Evolutionary conservation across 92 coral and sea anemone genomes (phyloP), one percentile per base, ranked within the genome.

Genomic region (Montipora capitata): DNA sequence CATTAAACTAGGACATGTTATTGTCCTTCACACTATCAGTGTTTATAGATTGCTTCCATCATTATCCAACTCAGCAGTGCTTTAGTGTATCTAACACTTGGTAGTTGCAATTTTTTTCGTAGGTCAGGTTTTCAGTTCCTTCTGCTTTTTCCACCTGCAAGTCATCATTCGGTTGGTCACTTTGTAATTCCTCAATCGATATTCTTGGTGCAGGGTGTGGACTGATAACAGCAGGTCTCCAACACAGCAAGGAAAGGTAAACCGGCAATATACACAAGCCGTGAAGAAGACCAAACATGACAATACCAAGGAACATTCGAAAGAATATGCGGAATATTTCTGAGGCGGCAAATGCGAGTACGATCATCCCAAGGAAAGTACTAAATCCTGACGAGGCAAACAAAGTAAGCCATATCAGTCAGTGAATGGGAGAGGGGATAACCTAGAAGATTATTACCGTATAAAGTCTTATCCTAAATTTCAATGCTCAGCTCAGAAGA

Each of bases 281-380:
- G 39, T 93, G 96, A 2, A 90, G 18, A 15, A 93, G 93, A 4
- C 96, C 96, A 15, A 93, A 59, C 14, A 77, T 88, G 1, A 93
- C 96, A 15, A 93, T 86, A 3, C 96, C 94, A 39, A 93, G 79
- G 78, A 93, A 93, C 96, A 93, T 93, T 72, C 86, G 81, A 58
- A 93, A 93, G 63, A 93, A 93, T 71, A 93, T 93, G 10, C 94
- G 88, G 90, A 93, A 90, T 40, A 93, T 78, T 59, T 90, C 92
- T 2, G 96, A 90, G 4, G 96, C 77, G 68, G 94, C 96, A 57
- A 93, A 93, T 38, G 89, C 96, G 2, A 85, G 81, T 4, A 90
- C 84, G 70, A 93, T 77, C 96, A 90, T 87, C 18, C 96, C 98
- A 57, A 95, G 87, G 67, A 95, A 87, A 0, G 98, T 95, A 74